Evolutionary conservation across 2,113 vertebrate species (phyloP).

Genomic region (Callaeas wilsoni): DNA sequence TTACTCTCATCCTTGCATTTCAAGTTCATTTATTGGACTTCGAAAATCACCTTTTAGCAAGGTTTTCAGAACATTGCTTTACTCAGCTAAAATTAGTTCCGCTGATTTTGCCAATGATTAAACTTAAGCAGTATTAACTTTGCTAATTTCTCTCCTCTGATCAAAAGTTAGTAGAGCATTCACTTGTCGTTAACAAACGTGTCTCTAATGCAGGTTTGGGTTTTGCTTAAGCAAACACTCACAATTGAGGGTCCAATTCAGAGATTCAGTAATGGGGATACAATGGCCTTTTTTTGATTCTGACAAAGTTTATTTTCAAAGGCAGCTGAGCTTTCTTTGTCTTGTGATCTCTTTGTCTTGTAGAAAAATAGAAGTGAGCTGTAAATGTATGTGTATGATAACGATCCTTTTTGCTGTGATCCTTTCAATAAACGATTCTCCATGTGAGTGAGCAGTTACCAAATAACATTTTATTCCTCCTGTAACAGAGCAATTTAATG

Average conservation of each 20-base stretch:
- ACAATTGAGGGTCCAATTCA: neutral
- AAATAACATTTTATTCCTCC: neutral
- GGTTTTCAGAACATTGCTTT: constrained; percentile 19
- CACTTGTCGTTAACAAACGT: neutral
- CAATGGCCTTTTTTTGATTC: neutral
- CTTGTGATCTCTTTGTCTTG: neutral
- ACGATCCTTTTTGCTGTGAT: neutral
- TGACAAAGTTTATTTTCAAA: neutral
- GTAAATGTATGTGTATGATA: neutral
- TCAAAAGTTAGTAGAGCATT: constrained; percentile 22
- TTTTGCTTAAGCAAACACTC: neutral
- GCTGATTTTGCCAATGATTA: constrained; percentile 38
- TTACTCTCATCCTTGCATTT: neutral
- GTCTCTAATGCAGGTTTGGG: neutral
- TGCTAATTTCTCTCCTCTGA: neutral
- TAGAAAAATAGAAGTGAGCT: neutral
- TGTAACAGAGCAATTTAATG: neutral
- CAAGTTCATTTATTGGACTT: neutral
- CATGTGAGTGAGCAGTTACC: neutral
- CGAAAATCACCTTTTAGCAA: constrained; percentile 20
- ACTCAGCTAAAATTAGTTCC: neutral
- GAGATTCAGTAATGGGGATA: neutral
- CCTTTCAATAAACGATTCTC: neutral
- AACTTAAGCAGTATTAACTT: constrained; percentile 2
- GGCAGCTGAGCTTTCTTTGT: neutral